A percentile compares a stretch with the other conserved stretches of the same genome.
Evolutionary conservation across 2,113 vertebrate species (phyloP).

Genomic region (Aegotheles bennettii): DNA sequence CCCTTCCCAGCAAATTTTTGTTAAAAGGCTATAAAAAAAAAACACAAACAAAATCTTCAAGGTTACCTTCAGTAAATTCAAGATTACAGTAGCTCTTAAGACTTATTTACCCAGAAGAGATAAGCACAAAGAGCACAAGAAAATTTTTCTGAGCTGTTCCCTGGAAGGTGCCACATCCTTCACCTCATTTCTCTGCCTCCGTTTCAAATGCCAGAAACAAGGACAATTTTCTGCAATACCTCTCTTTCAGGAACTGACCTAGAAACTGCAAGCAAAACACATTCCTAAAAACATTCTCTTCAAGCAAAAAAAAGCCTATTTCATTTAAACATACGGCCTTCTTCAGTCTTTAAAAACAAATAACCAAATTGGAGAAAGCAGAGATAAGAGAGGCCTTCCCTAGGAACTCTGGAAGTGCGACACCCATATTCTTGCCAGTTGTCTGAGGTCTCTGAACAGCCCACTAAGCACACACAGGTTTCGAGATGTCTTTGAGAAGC

Average conservation of each 20-base stretch:
- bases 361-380: neutral
- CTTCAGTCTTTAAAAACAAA: neutral
- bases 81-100: neutral
- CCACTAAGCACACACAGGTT: neutral
- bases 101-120: neutral
- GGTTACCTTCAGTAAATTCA: neutral
- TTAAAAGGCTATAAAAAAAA: neutral
- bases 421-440: neutral
- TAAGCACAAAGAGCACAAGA: neutral
- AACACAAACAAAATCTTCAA: neutral
- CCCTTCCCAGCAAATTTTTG: neutral
- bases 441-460: neutral
- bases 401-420: neutral
- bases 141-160: neutral
- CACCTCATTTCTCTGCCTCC: neutral
- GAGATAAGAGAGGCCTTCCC: neutral
- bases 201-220: neutral
- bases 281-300: neutral
- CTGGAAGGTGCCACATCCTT: neutral
- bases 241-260: neutral
- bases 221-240: neutral
- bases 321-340: neutral
- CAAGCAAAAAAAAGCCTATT: neutral
- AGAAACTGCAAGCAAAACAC: neutral
- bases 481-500: neutral